phyloP scores from a whole-genome alignment of 2,797 vertebrate species.

The Sparus aurata region DNA sequence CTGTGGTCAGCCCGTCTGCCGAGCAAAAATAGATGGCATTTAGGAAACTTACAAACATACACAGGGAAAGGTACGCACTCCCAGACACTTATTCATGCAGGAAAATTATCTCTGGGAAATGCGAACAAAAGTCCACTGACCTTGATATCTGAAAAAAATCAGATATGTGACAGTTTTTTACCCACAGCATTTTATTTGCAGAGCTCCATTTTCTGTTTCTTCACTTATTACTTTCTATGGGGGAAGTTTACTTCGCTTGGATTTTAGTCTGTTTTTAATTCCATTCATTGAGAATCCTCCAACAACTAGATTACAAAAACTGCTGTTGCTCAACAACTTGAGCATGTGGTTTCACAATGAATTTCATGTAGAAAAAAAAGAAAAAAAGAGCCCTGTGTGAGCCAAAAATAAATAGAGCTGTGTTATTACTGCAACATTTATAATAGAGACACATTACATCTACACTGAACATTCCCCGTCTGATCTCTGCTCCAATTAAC shows the following conservation, averaged over 20 bases:
- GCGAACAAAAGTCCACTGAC: not conserved
- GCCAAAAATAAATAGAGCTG: constrained; percentile 5
- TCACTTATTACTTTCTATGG: not conserved
- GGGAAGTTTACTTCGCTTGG: not conserved
- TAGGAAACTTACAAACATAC: constrained; percentile 59
- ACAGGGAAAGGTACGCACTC: constrained; percentile 30
- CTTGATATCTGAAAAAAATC: not conserved
- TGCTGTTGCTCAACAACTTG: not conserved
- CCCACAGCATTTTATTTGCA: not conserved
- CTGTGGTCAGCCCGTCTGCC: constrained; percentile 70
- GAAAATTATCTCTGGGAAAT: constrained; percentile 22
- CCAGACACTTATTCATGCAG: constrained; percentile 34
- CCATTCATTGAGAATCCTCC: not conserved
- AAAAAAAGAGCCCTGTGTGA: not conserved
- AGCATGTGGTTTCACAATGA: not conserved
- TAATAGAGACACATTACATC: constrained; percentile 12
- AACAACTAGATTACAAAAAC: not conserved
- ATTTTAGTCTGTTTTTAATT: not conserved
- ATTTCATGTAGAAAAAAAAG: not conserved
- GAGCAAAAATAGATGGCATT: constrained; percentile 70
- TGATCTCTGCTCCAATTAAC: constrained; percentile 43
- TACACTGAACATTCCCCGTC: constrained; percentile 8
- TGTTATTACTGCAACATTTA: constrained; percentile 29
- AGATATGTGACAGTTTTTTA: not conserved
- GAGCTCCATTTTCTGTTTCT: not conserved